Evolutionary conservation across 2,888 invertebrate genomes (phyloP).

Genomic region (Protonemura montana): DNA sequence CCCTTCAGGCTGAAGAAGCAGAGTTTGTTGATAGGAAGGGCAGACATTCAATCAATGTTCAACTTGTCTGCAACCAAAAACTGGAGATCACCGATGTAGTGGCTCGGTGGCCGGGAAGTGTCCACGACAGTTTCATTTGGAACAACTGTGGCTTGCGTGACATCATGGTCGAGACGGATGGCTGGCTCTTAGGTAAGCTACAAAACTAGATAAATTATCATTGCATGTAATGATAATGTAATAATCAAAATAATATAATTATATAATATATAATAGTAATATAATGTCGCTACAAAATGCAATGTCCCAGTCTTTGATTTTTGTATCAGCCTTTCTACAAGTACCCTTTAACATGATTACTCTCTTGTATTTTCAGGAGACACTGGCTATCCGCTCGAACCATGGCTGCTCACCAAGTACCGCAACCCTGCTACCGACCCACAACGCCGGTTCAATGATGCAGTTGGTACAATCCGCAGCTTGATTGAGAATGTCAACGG

Average conservation of each 20-base stretch:
- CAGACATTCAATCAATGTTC: background rate
- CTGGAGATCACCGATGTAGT: slow-evolving; percentile 27
- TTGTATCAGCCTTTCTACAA: too few species aligned
- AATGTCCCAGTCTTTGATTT: too few species aligned
- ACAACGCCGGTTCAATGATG: background rate
- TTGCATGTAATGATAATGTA: too few species aligned
- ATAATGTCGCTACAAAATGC: too few species aligned
- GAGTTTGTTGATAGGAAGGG: slow-evolving; percentile 14
- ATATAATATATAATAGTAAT: too few species aligned
- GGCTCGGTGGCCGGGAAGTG: slow-evolving; percentile 1
- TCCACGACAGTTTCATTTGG: slow-evolving; percentile 29
- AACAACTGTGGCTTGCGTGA: background rate
- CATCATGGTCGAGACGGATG: background rate
- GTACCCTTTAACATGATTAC: too few species aligned
- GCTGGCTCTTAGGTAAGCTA: background rate
- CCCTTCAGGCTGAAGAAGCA: background rate
- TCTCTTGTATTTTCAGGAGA: background rate
- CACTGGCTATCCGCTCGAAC: slow-evolving; percentile 8
- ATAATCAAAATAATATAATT: too few species aligned
- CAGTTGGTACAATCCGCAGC: background rate
- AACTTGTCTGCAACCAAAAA: background rate
- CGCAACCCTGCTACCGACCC: background rate
- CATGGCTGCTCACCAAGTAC: slow-evolving; percentile 25
- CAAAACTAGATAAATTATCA: too few species aligned
- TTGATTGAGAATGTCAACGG: slow-evolving; percentile 23